Evolutionary conservation across 1,140 invertebrate genomes (phyloP), one percentile per base, ranked within the genome.

Genomic region (Zaprionus ornatus): DNA sequence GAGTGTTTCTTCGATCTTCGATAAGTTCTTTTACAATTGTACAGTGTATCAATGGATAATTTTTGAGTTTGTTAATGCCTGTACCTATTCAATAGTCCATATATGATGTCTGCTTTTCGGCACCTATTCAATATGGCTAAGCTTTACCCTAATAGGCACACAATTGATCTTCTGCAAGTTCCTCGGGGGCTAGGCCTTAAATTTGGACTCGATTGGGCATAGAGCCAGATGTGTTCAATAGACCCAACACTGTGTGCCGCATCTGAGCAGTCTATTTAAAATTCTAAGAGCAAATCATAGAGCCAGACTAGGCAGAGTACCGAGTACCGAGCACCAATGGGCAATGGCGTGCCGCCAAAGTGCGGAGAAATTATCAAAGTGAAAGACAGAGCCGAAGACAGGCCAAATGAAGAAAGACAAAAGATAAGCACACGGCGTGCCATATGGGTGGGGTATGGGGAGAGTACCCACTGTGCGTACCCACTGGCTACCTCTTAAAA

Each of bases 321-420:
- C 60, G 57, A 37, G 13, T 17, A 56, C 23, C 42, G 62, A 21
- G 21, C 29, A 57, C 13, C 48, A 67, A 66, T 65, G 64, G 59
- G n/a, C 72, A 64, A 70, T 68, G 76, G 74, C 77, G 77, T 73
- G 77, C 82, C 52, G 76, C 79, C 75, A 78, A 80, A 78, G 75
- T 79, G 78, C 68, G 82, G 82, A 85, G 82, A 85, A 85, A 85
- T 85, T 85, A 81, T 85, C 72, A 85, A 81, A 85, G 82, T 77
- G 68, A 82, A 79, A 72, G 82, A 82, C 72, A 65, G 71, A 62
- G 48, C 15, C 35, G 52, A 69, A 61, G 65, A 76, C 55, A 40
- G 55, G 50, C 72, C 45, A 76, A 60, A 63, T 60, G 62, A 59
- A 65, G 75, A 70, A 61, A 67, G 55, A 73, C 68, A 48, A 45